phyloP scores from a whole-genome alignment of 2,888 invertebrate genomes.

The Bombylius discolor region DNA sequence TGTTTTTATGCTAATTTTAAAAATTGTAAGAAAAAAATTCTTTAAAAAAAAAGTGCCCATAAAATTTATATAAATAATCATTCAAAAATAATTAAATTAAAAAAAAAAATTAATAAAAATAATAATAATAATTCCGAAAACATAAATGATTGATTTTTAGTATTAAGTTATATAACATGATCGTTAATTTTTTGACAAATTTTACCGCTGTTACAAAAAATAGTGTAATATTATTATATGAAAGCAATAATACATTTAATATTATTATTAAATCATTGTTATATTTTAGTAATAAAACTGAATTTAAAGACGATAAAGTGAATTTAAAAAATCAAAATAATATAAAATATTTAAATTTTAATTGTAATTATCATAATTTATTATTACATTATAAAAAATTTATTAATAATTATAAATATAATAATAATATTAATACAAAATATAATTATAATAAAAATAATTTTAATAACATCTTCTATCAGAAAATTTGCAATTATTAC shows the following conservation, averaged over 20 bases:
- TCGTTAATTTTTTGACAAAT: slow-evolving; percentile 11
- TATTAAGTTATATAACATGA: slow-evolving; percentile 11
- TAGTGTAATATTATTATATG: no score
- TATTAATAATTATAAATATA: not conserved
- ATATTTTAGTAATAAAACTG: no score
- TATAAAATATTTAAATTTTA: no score
- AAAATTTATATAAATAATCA: not conserved
- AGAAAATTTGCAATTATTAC: not conserved
- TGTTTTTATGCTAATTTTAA: no score
- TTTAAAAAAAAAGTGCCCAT: no score
- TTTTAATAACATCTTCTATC: not conserved
- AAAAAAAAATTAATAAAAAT: slow-evolving; percentile 2
- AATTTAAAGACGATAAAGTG: no score
- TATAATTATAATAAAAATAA: not conserved
- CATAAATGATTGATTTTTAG: slow-evolving; percentile 9
- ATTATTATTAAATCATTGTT: no score
- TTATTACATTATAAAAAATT: no score
- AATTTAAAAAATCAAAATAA: no score
- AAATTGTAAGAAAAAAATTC: no score
- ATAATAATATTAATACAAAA: not conserved
- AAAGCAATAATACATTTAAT: no score
- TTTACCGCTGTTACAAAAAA: not conserved
- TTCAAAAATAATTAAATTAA: slow-evolving; percentile 1
- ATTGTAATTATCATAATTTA: no score
- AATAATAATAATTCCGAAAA: slow-evolving; percentile 1